These are phyloP conservation scores for Astur gentilis DNA, from an alignment of 2,113 vertebrate species.

Conservation along the genomic window DNA sequence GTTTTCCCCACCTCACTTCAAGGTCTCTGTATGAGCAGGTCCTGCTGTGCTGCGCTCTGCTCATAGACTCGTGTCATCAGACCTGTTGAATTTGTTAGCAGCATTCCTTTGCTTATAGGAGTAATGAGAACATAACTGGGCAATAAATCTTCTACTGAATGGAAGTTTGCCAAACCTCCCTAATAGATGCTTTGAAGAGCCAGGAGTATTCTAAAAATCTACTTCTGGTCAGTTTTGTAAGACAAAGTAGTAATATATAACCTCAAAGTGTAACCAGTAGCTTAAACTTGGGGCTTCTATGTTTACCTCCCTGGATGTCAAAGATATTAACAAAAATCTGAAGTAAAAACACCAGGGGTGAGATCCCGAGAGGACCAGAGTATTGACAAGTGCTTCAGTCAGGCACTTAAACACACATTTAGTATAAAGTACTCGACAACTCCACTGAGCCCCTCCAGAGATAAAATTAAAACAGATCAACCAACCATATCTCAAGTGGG, in stretches of 20 bases:
- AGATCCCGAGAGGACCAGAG: background rate
- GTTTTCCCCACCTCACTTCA: too few relatives aligned
- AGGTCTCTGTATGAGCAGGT: background rate
- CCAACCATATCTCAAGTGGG: background rate
- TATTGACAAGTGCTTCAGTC: background rate
- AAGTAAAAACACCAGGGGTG: background rate
- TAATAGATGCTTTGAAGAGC: background rate
- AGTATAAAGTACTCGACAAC: accelerated
- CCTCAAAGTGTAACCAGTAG: background rate
- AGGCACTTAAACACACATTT: background rate
- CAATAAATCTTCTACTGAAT: background rate
- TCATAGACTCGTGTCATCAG: accelerated
- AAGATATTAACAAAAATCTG: background rate
- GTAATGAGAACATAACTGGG: background rate
- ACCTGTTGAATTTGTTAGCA: background rate
- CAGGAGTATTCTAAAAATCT: background rate
- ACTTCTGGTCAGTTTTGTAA: background rate
- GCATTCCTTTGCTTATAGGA: background rate
- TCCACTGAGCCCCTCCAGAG: background rate
- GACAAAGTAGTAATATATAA: background rate
- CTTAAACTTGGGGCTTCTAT: background rate
- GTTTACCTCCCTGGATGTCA: background rate
- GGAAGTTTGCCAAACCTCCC: background rate
- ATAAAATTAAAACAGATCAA: background rate
- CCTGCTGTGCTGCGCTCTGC: background rate